Evolutionary conservation across 2,797 vertebrate species (phyloP), one percentile per base, ranked within the genome.

Genomic region (Okamejei kenojei): DNA sequence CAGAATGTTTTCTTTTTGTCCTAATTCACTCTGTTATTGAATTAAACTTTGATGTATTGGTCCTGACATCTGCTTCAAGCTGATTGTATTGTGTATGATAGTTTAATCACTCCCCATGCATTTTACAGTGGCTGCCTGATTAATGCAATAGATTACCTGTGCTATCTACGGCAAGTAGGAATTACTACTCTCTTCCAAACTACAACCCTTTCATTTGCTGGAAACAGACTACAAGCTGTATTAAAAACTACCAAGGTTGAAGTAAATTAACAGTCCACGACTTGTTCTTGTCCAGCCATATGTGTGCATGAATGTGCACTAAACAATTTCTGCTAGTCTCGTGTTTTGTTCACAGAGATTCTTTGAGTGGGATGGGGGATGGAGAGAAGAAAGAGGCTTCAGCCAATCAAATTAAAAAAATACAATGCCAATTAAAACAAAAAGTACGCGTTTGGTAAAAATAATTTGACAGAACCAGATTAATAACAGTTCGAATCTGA

Each of bases 31-130:
- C 95, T 96, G 94, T 96, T 96, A 96, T 94, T 94, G 95, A 96
- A 96, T 97, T 96, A 96, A 96, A 96, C 94, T 94, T 95, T 97
- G 96, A 97, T 96, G 95, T 96, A 97, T 97, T 96, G 95, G 95
- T 96, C 96, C 95, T 96, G 96, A 97, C 95, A 97, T 96, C 95
- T 93, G 94, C 94, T 96, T 96, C 96, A 95, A 94, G 95, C 95
- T 96, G 95, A 96, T 8, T 96, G 95, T 95, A 96, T 95, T 96
- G 96, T 95, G 94, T 96, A 96, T 96, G 96, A 97, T 96, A 95
- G 95, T 95, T 96, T 96, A 97, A 97, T 97, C 96, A 96, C 95
- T 96, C 95, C 95, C 95, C 93, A 94, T 96, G 96, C 95, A 96
- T 95, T 96, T 96, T 96, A 95, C 96, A 96, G 95, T 95, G 95